Evolutionary conservation across 2,888 invertebrate genomes (phyloP).

Genomic region (Drosophila atroscutellata): DNA sequence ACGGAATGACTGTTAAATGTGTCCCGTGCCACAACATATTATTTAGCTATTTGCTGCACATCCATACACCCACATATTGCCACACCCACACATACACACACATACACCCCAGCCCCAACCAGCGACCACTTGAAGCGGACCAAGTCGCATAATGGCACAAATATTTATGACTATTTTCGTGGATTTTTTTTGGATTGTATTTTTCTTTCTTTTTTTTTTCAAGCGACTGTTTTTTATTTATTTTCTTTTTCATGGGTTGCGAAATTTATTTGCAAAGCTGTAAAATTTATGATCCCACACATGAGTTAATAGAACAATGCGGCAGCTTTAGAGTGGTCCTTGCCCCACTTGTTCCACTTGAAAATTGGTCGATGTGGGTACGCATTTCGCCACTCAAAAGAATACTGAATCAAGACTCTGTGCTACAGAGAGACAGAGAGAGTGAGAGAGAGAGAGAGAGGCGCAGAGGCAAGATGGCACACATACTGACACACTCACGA

Average conservation of each 20-base stretch:
- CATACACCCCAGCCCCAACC: neutral
- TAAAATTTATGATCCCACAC: slow-evolving; percentile 77
- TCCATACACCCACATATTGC: neutral
- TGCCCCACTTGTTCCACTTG: slow-evolving; percentile 27
- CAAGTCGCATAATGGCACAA: slow-evolving; percentile 70
- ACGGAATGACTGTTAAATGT: slow-evolving; percentile 38
- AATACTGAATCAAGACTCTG: neutral
- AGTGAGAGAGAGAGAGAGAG: neutral
- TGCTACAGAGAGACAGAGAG: neutral
- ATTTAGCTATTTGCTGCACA: slow-evolving; percentile 66
- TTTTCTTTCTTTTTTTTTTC: neutral
- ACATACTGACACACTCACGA: slow-evolving; percentile 20
- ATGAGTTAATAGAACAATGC: slow-evolving; percentile 76
- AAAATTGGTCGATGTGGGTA: slow-evolving; percentile 41
- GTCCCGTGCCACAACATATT: slow-evolving; percentile 56
- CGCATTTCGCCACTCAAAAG: slow-evolving; percentile 24
- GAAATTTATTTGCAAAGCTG: slow-evolving; percentile 75
- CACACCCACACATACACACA: neutral
- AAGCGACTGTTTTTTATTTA: neutral
- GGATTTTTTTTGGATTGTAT: slow-evolving; percentile 4
- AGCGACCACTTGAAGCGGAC: slow-evolving; percentile 62
- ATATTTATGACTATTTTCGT: slow-evolving; percentile 76
- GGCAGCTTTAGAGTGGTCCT: slow-evolving; percentile 46
- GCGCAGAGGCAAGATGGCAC: neutral
- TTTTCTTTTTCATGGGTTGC: slow-evolving; percentile 16